Evolutionary conservation across 2,888 invertebrate genomes (phyloP).

Genomic region (Pecten maximus): DNA sequence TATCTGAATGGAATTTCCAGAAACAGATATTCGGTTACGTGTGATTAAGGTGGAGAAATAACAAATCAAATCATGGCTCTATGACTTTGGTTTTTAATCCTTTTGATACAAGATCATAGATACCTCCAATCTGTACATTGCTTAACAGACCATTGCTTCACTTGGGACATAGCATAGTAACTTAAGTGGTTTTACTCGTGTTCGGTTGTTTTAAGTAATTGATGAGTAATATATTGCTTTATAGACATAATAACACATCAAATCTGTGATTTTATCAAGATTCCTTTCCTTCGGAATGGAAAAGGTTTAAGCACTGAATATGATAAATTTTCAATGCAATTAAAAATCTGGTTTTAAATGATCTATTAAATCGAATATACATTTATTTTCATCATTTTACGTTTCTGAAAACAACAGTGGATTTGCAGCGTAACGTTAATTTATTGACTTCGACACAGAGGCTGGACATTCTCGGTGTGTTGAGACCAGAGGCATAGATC

Average conservation of each 20-base stretch:
- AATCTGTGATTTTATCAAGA: neutral
- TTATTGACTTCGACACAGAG: too few relatives aligned
- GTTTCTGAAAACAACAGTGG: too few relatives aligned
- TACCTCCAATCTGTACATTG: neutral
- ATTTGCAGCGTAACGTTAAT: too few relatives aligned
- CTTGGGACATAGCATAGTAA: neutral
- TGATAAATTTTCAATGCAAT: neutral
- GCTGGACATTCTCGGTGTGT: too few relatives aligned
- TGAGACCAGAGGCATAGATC: neutral
- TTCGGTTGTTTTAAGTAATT: neutral
- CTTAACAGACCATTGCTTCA: neutral
- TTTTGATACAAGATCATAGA: neutral
- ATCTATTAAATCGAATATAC: too few relatives aligned
- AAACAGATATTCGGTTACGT: neutral
- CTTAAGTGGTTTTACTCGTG: neutral
- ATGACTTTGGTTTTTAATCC: too few relatives aligned
- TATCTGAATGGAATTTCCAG: neutral
- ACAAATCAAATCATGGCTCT: too few relatives aligned
- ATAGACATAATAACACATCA: neutral
- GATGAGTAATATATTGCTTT: neutral
- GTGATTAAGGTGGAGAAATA: neutral
- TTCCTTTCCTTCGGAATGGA: neutral
- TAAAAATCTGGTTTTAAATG: too few relatives aligned
- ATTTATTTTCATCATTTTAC: too few relatives aligned
- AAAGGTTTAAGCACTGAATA: neutral